Percentiles rank a stretch among this genome's conserved stretches.
Evolutionary conservation across 2,888 invertebrate species (phyloP).

Genomic region (Callyntrura sp.): DNA sequence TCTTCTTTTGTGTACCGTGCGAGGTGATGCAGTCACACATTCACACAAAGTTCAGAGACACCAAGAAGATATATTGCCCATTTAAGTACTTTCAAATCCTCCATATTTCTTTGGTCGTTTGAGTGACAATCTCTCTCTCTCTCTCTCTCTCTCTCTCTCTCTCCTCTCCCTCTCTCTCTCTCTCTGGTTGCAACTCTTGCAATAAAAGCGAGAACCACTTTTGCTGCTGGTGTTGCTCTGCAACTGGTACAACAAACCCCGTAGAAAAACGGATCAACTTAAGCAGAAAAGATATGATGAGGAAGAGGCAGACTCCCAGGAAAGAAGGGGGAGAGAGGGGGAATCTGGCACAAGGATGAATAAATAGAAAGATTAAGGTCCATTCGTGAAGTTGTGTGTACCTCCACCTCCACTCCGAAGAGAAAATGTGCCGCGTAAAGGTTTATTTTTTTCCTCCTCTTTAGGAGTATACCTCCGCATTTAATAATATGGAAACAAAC

Average conservation of each 20-base stretch:
- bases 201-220: background rate
- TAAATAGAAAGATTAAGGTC: slow-evolving; percentile 75
- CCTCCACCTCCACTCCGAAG: slow-evolving; percentile 15
- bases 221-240: background rate
- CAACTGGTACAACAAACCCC: slow-evolving; percentile 44
- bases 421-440: background rate
- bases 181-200: slow-evolving; percentile 43
- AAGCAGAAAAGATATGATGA: slow-evolving; percentile 62
- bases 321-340: slow-evolving; percentile 20
- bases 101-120: slow-evolving; percentile 62
- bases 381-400: slow-evolving; percentile 3
- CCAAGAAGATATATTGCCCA: slow-evolving; percentile 67
- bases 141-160: no score
- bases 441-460: background rate
- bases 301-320: slow-evolving; percentile 40
- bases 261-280: slow-evolving; percentile 68
- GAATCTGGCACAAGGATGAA: slow-evolving; percentile 34
- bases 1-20: background rate
- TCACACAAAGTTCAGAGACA: slow-evolving; percentile 33
- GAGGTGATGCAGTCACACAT: slow-evolving; percentile 29
- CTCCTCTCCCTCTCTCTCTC: no score
- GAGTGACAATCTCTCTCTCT: slow-evolving; percentile 50
- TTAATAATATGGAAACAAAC: background rate
- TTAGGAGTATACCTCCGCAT: background rate
- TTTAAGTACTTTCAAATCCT: slow-evolving; percentile 74